Conservation (phyloP, 2,888 invertebrate genomes). For the Baronia brevicornis region DNA sequence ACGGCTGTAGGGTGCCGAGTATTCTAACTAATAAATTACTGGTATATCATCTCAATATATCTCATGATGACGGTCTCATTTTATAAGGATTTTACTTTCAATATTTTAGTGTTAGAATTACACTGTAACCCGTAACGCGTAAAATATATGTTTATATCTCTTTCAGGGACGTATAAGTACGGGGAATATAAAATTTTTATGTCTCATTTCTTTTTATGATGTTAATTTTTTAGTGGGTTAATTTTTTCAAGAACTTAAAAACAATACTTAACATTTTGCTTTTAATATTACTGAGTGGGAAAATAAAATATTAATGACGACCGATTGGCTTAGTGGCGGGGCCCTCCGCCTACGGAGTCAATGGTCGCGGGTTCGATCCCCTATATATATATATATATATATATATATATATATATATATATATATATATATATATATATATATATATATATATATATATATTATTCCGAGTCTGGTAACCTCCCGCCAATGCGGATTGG, state of each 20-base stretch:
- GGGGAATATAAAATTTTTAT: conserved; percentile 11
- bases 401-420: too few relatives aligned
- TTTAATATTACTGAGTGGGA: too few relatives aligned
- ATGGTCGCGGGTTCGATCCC: too few relatives aligned
- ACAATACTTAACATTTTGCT: not conserved
- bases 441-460: too few relatives aligned
- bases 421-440: too few relatives aligned
- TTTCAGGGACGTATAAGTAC: conserved; percentile 12
- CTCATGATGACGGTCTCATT: conserved; percentile 31
- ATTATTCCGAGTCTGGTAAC: too few relatives aligned
- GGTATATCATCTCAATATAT: conserved; percentile 32
- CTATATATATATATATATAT: too few relatives aligned
- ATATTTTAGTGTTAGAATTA: conserved; percentile 20
- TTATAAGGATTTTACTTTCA: conserved; percentile 21
- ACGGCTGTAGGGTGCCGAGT: conserved; percentile 27
- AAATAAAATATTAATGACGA: too few relatives aligned
- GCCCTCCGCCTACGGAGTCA: too few relatives aligned
- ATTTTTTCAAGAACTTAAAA: not conserved
- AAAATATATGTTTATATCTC: conserved; percentile 11
- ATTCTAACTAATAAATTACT: conserved; percentile 33
- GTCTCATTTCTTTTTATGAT: conserved; percentile 6
- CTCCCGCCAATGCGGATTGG: too few relatives aligned
- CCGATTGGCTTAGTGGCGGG: too few relatives aligned
- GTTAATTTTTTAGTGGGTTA: not conserved
- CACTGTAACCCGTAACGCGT: conserved; percentile 18